Percentiles rank a stretch among this genome's conserved stretches.
These are phyloP conservation scores for Dolomedes plantarius DNA, from an alignment of 2,888 invertebrate species.

Conservation along the genomic window DNA sequence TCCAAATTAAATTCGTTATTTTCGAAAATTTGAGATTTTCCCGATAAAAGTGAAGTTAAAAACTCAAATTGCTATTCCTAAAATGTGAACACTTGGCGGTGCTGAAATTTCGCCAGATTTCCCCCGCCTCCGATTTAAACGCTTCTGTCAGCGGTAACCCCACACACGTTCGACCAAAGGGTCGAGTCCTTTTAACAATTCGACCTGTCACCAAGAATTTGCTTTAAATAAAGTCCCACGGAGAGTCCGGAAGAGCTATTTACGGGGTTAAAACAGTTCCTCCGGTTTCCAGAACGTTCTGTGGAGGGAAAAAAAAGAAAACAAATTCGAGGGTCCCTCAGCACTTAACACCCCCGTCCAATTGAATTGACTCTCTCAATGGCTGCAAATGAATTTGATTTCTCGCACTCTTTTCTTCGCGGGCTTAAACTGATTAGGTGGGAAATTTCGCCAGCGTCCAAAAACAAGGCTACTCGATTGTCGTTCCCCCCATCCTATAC, in stretches of 20 bases:
- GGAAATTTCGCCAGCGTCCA: slow-evolving; percentile 49
- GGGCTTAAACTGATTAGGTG: slow-evolving; percentile 65
- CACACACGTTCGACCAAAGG: slow-evolving; percentile 31
- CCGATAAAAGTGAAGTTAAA: too few relatives aligned
- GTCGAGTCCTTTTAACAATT: slow-evolving; percentile 34
- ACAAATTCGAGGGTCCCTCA: slow-evolving; percentile 8
- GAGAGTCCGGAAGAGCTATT: slow-evolving; percentile 34
- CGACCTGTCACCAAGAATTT: slow-evolving; percentile 58
- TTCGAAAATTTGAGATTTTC: too few relatives aligned
- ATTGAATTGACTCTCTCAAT: slow-evolving; percentile 67
- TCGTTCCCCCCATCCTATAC: not conserved
- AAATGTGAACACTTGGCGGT: too few relatives aligned
- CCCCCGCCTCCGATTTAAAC: slow-evolving; percentile 36
- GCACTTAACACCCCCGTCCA: slow-evolving; percentile 50
- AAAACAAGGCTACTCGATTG: slow-evolving; percentile 58
- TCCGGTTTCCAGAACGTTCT: slow-evolving; percentile 7
- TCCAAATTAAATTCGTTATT: too few relatives aligned
- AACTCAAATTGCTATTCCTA: too few relatives aligned
- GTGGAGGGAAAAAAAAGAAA: not conserved
- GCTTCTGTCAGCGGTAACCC: slow-evolving; percentile 47
- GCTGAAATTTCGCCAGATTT: not conserved
- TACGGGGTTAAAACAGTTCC: slow-evolving; percentile 59
- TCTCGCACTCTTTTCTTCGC: slow-evolving; percentile 27
- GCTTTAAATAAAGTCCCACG: slow-evolving; percentile 41
- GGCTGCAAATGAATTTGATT: slow-evolving; percentile 67